These are phyloP conservation scores for Steinernema scapterisci DNA, from an alignment of 2,888 invertebrate genomes.

Conservation along the genomic window DNA sequence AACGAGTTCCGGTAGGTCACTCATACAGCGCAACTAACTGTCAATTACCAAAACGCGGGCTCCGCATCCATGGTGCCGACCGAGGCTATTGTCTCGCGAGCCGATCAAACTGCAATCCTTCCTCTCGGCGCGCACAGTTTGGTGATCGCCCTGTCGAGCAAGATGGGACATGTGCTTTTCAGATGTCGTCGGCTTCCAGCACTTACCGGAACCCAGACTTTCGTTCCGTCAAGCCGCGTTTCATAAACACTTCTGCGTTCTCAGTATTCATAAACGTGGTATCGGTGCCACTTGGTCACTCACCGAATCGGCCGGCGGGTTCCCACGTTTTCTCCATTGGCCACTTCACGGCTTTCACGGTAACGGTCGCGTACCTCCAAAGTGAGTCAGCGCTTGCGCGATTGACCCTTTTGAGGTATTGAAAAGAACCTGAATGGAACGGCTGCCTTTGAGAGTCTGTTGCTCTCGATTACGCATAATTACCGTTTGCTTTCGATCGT, in stretches of 20 bases:
- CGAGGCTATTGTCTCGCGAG: slow-evolving; percentile 8
- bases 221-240: neutral
- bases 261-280: neutral
- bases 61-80: neutral
- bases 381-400: slow-evolving; percentile 14
- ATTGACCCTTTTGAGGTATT: slow-evolving; percentile 5
- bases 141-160: neutral
- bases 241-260: slow-evolving; percentile 9
- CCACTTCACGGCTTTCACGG: slow-evolving; percentile 20
- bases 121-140: neutral
- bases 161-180: neutral
- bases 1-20: slow-evolving; percentile 31
- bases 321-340: slow-evolving; percentile 6
- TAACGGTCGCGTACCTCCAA: slow-evolving; percentile 28
- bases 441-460: slow-evolving; percentile 19
- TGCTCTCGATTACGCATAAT: slow-evolving; percentile 33
- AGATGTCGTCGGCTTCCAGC: slow-evolving; percentile 2
- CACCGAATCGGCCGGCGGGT: neutral
- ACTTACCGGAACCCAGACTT: neutral
- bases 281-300: slow-evolving; percentile 30
- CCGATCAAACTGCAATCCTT: neutral
- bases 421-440: slow-evolving; percentile 16
- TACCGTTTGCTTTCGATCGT: slow-evolving; percentile 13
- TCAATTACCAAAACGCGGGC: slow-evolving; percentile 14
- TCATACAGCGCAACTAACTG: slow-evolving; percentile 21